Evolutionary conservation across 2,888 invertebrate genomes (phyloP).

Genomic region (Pantelozetes paolii): DNA sequence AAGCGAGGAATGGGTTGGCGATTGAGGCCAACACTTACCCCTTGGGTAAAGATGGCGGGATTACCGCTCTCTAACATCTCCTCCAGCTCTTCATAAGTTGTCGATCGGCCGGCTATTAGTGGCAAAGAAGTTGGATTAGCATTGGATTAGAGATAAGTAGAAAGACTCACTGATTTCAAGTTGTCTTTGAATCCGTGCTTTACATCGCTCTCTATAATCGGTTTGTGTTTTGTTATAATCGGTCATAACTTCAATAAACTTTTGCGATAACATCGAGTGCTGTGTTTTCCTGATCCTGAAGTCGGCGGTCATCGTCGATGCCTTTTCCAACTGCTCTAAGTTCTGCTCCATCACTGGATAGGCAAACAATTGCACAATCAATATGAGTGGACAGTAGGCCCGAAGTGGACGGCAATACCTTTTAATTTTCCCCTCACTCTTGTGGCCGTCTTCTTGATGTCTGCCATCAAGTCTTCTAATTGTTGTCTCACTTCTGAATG

Average conservation of each 20-base stretch:
- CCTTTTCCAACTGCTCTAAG: slow-evolving; percentile 98
- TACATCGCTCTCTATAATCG: slow-evolving; percentile 98
- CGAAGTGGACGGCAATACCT: slow-evolving; percentile 56
- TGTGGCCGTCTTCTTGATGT: slow-evolving; percentile 99
- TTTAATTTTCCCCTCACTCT: slow-evolving; percentile 99
- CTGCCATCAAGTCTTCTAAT: slow-evolving; percentile 99
- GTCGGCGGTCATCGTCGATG: slow-evolving; percentile 96
- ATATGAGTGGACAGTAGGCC: background rate
- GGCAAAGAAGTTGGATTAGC: background rate
- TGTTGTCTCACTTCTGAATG: slow-evolving; percentile 95
- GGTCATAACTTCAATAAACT: slow-evolving; percentile 99
- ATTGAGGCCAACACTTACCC: background rate
- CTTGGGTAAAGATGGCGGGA: slow-evolving; percentile 93
- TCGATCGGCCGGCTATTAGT: slow-evolving; percentile 78
- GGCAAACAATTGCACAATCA: background rate
- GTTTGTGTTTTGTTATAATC: slow-evolving; percentile 99
- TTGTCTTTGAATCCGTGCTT: slow-evolving; percentile 98
- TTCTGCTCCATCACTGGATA: slow-evolving; percentile 93
- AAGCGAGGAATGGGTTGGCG: too few relatives aligned
- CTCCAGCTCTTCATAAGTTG: slow-evolving; percentile 95
- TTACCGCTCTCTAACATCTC: slow-evolving; percentile 98
- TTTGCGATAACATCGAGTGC: slow-evolving; percentile 96
- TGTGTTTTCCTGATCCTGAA: slow-evolving; percentile 98
- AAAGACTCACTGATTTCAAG: slow-evolving; percentile 87
- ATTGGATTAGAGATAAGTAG: too few relatives aligned